Base-by-base conservation (phyloP, 1,140 invertebrate genomes). In the Sitobion miscanthi region DNA sequence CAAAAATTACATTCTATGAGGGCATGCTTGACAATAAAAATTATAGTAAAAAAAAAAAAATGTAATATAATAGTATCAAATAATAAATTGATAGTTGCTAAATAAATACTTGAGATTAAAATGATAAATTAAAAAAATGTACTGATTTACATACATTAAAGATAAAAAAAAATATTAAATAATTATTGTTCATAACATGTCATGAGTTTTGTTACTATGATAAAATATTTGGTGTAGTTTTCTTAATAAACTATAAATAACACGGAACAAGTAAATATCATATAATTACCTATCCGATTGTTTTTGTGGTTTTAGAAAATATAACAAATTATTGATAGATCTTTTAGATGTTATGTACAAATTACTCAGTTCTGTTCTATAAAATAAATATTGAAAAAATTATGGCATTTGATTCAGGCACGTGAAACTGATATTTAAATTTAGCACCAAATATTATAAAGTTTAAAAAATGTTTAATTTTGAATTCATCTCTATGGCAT, bases 401-500 rank as follows among this genome's bases (percentile, higher is more conserved):
- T 91, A 91, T 91, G 90, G 62, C 45, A 82, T 91, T 82, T 2
- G 2, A n/a, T 77, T 91, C 82, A 91, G 90, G 90, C 90, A 91
- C 90, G 21, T 49, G 30, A 23, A 47, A 82, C 90, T 82, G 90
- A 35, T 91, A 82, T 77, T 82, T 47, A 47, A 91, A 77, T 91
- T 91, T 91, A 91, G 69, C 57, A 91, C 45, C 90, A 91, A 91
- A 35, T 82, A 49, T 47, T 62, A 52, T 86, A 20, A 42, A 4
- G 54, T 57, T 35, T 57, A 54, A 54, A 90, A 90, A 90, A 90
- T 45, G 11, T 90, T 30, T 45, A 30, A 25, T 45, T 69, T 69
- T 90, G 23, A 62, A 90, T 42, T 42, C 25, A n/a, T 30, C 23
- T 90, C 52, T 42, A 62, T 90, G 54, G 88, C 35, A 62, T 90